phyloP scores from a whole-genome alignment of 2,888 invertebrate species.

The Brachypalpus laphriformis region DNA sequence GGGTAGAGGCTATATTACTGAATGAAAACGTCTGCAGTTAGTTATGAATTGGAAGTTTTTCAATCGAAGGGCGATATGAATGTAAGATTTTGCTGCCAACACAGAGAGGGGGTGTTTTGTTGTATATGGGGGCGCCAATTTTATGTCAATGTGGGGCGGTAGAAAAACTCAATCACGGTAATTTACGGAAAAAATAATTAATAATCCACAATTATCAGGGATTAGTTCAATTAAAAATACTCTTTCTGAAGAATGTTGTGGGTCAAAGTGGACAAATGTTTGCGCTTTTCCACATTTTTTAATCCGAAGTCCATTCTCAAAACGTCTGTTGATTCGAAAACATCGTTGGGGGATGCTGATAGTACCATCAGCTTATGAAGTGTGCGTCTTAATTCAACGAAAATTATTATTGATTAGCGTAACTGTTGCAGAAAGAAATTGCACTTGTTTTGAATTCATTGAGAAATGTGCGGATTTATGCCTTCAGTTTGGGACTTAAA shows the following conservation, averaged over 20 bases:
- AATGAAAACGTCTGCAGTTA: slow-evolving; percentile 53
- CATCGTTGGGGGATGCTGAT: too few relatives aligned
- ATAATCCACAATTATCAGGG: neutral
- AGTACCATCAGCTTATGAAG: too few relatives aligned
- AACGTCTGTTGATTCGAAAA: too few relatives aligned
- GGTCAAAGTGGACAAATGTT: too few relatives aligned
- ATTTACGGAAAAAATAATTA: neutral
- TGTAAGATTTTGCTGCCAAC: neutral
- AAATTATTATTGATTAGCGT: too few relatives aligned
- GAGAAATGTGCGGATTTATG: too few relatives aligned
- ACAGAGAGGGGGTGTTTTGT: neutral
- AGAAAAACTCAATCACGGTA: neutral
- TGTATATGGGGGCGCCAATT: neutral
- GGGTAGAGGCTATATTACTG: slow-evolving; percentile 35
- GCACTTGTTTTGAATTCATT: too few relatives aligned
- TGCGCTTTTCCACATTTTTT: neutral
- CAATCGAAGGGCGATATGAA: slow-evolving; percentile 20
- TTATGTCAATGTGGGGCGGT: neutral
- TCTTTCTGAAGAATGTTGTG: too few relatives aligned
- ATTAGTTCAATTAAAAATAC: neutral
- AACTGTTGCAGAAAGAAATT: too few relatives aligned
- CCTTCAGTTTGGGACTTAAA: too few relatives aligned
- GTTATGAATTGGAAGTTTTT: slow-evolving; percentile 48
- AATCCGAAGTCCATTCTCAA: too few relatives aligned
- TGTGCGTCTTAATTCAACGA: too few relatives aligned